A percentile compares a stretch with the other conserved stretches of the same genome.
Evolutionary conservation across 2,888 invertebrate species (phyloP).

Genomic region (Mellilla xanthometata): DNA sequence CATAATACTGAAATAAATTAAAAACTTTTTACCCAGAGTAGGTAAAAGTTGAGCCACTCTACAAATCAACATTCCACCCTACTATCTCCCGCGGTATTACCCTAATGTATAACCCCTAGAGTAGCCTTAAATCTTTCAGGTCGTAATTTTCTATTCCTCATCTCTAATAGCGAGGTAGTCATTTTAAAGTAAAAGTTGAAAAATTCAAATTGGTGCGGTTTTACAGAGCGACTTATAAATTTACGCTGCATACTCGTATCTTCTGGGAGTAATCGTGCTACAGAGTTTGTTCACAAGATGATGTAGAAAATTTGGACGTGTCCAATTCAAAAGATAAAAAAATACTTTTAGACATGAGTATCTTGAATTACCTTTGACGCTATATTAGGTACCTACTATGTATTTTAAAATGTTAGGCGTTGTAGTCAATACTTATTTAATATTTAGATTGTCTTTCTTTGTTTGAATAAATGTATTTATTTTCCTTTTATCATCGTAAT

Average conservation of each 20-base stretch:
- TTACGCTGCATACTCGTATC: slow-evolving; percentile 47
- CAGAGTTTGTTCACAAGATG: slow-evolving; percentile 39
- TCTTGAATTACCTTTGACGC: too few species aligned
- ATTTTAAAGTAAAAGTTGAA: slow-evolving; percentile 57
- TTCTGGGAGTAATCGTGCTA: not conserved
- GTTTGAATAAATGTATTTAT: too few species aligned
- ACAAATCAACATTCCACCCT: slow-evolving; percentile 14
- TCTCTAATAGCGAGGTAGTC: slow-evolving; percentile 50
- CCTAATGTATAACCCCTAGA: slow-evolving; percentile 19
- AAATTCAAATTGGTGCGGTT: slow-evolving; percentile 55
- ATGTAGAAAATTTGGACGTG: slow-evolving; percentile 17
- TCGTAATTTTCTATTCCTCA: slow-evolving; percentile 39
- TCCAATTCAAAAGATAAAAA: too few species aligned
- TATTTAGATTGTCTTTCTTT: too few species aligned
- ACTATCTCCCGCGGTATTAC: slow-evolving; percentile 11
- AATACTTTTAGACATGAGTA: too few species aligned
- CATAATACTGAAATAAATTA: too few species aligned
- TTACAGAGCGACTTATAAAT: slow-evolving; percentile 50
- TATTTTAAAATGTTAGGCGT: too few species aligned
- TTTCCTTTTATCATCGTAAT: too few species aligned
- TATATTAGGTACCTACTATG: too few species aligned
- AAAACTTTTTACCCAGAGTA: slow-evolving; percentile 3
- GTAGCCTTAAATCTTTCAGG: slow-evolving; percentile 22
- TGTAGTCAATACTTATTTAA: too few species aligned
- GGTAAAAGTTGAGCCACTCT: not conserved